Base-by-base conservation (phyloP, 2,888 invertebrate species). In the Seira sanloemensis region DNA sequence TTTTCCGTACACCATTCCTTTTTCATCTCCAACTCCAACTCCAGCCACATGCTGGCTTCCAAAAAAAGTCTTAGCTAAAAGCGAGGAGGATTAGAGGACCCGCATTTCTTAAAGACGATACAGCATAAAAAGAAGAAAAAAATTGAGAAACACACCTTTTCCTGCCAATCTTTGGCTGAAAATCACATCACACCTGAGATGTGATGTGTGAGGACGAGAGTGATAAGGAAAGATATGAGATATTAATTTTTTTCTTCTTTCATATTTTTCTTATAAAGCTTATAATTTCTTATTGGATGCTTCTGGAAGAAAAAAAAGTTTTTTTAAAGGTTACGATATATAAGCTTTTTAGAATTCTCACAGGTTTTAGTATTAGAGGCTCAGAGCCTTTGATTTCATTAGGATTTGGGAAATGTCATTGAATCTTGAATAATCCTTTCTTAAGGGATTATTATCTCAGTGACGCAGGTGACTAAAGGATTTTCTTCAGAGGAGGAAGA, bases 401-500 rank as follows among this genome's bases (percentile, higher is more conserved):
- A 23, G 23, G 21, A 21, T 62, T 21, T 62, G 21, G 7, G 62
- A n/a, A n/a, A n/a, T 62, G 62, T 21, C 62, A 62, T 62, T 62
- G 62, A 62, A 62, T 62, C 21, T 62, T 50, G 16, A 50, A 50
- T 62, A 62, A 62, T 62, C n/a, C n/a, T n/a, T n/a, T n/a, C n/a
- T n/a, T n/a, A n/a, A 21, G 7, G 62, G 62, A 19, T 62, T 62
- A 62, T 21, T 19, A 16, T 18, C 21, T 62, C 12, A n/a, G n/a
- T n/a, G 62, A 7, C 62, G 62, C 62, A 62, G 62, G 62, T 62
- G 62, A 21, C 62, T 21, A 62, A 62, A 37, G 12, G 5, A 37
- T 37, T 37, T 12, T 37, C 12, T 9, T 12, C 12, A 37, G 5
- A 37, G 37, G 37, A n/a, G n/a, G n/a, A n/a, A n/a, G n/a, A n/a